phyloP scores from a whole-genome alignment of 2,797 vertebrate species.

The Anguilla obscura region DNA sequence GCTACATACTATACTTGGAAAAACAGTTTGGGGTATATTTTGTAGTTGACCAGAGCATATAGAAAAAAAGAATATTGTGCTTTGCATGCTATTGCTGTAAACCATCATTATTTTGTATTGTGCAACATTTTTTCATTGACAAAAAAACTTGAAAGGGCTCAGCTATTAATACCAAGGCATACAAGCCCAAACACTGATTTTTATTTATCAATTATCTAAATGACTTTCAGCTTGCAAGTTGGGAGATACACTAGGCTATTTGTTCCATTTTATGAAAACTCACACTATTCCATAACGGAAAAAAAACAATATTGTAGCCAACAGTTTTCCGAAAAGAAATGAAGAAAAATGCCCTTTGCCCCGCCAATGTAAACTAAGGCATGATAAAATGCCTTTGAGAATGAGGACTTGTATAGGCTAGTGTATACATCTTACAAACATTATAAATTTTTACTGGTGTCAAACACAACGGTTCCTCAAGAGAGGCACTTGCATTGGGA shows the following conservation, averaged over 20 bases:
- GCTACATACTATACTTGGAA: not conserved
- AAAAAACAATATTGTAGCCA: not conserved
- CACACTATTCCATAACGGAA: not conserved
- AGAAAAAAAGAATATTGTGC: not conserved
- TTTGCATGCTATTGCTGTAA: not conserved
- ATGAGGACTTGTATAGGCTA: not conserved
- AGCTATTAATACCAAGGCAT: not conserved
- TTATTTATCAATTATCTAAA: not conserved
- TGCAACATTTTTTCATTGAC: not conserved
- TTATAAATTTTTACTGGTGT: constrained; percentile 13
- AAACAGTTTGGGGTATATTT: not conserved
- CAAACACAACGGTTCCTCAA: constrained; percentile 11
- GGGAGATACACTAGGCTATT: not conserved
- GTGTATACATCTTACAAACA: constrained; percentile 19
- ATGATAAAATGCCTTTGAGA: constrained; percentile 2
- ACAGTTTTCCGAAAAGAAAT: not conserved
- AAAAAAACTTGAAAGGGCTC: not conserved
- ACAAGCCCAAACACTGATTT: not conserved
- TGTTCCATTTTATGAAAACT: not conserved
- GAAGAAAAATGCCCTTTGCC: constrained; percentile 5
- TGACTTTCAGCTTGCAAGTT: not conserved
- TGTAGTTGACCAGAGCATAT: not conserved
- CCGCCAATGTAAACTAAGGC: not conserved
- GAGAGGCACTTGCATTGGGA: not conserved
- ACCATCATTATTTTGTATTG: not conserved